Evolutionary conservation across 2,888 invertebrate genomes (phyloP).

Genomic region (Halictus quadricinctus): DNA sequence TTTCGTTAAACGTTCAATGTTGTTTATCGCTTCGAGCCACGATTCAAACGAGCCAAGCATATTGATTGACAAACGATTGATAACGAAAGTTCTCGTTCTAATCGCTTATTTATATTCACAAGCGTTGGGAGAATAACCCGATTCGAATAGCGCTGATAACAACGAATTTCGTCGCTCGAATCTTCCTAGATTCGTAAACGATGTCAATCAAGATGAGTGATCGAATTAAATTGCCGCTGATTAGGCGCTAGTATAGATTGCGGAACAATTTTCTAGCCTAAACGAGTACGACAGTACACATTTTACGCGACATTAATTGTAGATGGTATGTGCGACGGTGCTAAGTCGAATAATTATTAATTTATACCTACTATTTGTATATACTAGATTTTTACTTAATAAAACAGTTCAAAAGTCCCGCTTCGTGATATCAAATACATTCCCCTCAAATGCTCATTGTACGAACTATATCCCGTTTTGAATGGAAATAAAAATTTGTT

Average conservation of each 20-base stretch:
- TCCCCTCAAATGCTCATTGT: neutral
- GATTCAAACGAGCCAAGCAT: slow-evolving; percentile 19
- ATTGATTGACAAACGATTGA: slow-evolving; percentile 26
- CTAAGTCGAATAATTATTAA: slow-evolving; percentile 78
- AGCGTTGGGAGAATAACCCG: neutral
- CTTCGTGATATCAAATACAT: slow-evolving; percentile 23
- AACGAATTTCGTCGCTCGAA: neutral
- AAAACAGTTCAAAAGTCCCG: slow-evolving; percentile 74
- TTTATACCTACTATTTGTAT: slow-evolving; percentile 79
- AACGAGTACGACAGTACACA: slow-evolving; percentile 41
- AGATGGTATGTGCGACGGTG: slow-evolving; percentile 74
- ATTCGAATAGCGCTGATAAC: neutral
- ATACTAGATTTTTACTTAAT: slow-evolving; percentile 80
- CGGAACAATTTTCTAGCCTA: slow-evolving; percentile 38
- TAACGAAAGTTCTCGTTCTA: neutral
- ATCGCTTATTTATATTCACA: neutral
- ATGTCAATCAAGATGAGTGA: slow-evolving; percentile 37
- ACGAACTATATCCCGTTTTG: neutral
- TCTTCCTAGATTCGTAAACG: neutral
- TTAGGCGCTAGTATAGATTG: slow-evolving; percentile 22
- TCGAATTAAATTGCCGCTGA: slow-evolving; percentile 28
- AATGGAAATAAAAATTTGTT: neutral
- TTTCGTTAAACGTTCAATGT: slow-evolving; percentile 8
- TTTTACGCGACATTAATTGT: slow-evolving; percentile 56
- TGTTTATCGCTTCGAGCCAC: slow-evolving; percentile 10